Conservation (phyloP, 2,113 vertebrate genomes). For the Patagioenas fasciata region DNA sequence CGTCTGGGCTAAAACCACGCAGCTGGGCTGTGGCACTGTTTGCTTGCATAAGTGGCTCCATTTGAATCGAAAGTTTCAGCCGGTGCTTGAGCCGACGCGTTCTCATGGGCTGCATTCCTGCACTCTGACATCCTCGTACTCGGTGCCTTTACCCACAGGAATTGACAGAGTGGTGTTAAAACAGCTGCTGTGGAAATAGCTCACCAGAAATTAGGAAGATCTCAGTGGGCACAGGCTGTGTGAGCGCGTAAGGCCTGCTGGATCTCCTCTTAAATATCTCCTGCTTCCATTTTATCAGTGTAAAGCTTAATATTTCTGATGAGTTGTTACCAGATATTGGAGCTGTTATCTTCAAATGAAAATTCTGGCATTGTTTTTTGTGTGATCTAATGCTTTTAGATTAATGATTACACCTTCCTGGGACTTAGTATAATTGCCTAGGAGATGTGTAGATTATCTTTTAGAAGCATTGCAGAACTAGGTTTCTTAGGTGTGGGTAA, state of each 20-base stretch:
- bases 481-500: neutral
- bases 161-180: neutral
- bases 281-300: neutral
- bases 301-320: neutral
- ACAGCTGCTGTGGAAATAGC: neutral
- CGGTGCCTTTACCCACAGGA: neutral
- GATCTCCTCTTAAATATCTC: neutral
- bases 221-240: neutral
- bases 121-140: neutral
- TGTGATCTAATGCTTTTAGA: neutral
- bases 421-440: neutral
- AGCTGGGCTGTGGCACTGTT: neutral
- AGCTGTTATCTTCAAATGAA: neutral
- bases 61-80: neutral
- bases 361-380: neutral
- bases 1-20: neutral
- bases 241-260: neutral
- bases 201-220: neutral
- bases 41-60: neutral
- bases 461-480: neutral
- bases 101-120: neutral
- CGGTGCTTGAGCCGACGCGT: neutral
- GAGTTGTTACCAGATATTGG: neutral
- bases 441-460: neutral
- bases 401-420: neutral